Conservation (phyloP, 2,888 invertebrate genomes). For the Leptopilina syphax region DNA sequence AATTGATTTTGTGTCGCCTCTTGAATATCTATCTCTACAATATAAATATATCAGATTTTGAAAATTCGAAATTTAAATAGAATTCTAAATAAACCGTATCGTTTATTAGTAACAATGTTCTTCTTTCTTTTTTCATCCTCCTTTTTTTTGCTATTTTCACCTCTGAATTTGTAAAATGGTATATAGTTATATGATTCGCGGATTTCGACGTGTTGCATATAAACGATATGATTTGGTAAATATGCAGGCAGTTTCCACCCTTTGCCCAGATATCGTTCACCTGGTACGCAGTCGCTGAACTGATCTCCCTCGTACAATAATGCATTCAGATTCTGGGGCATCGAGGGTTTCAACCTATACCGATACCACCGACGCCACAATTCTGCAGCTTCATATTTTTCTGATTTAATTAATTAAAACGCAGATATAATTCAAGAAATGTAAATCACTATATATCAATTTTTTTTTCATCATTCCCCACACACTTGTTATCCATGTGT, state of each 20-base stretch:
- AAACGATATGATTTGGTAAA: constrained; percentile 35
- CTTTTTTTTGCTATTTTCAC: constrained; percentile 21
- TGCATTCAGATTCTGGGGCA: constrained; percentile 36
- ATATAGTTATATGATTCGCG: constrained; percentile 15
- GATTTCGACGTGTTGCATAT: constrained; percentile 35
- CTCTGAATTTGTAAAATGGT: neutral
- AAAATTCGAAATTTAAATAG: neutral
- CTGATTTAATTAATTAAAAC: constrained; percentile 4
- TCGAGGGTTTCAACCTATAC: constrained; percentile 14
- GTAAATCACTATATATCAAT: neutral
- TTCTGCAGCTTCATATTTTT: neutral
- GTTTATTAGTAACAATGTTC: neutral
- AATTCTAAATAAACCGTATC: neutral
- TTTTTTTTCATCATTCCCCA: no score
- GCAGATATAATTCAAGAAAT: constrained; percentile 1
- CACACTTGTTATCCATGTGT: neutral
- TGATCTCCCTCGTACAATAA: constrained; percentile 32
- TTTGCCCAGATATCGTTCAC: constrained; percentile 33
- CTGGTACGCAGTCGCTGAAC: constrained; percentile 32
- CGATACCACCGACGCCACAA: neutral
- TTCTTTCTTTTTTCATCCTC: neutral
- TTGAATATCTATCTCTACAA: neutral
- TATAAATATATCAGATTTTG: neutral
- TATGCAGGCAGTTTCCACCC: constrained; percentile 29
- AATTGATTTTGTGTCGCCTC: neutral